Base-by-base conservation (phyloP, 2,888 invertebrate species). In the Zelleria hepariella region DNA sequence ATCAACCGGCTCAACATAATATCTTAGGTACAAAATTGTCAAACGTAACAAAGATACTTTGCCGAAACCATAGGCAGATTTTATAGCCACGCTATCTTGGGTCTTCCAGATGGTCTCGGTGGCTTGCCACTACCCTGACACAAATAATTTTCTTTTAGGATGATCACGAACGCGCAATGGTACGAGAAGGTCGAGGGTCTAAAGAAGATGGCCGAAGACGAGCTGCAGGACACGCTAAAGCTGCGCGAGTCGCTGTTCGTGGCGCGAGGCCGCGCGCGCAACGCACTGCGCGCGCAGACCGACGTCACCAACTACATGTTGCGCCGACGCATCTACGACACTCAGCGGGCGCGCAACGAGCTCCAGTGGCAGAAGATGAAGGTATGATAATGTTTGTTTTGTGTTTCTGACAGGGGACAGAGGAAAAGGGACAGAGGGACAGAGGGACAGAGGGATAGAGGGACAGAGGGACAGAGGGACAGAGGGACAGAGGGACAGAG, bases 321-420 rank as follows among this genome's bases (percentile, higher is more conserved):
- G 68, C 91, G 98, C 15, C 94, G 96, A 74, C 91, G 97, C 63
- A 94, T 97, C 62, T 97, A 96, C 73, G 96, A 97, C 71, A 95
- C 95, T 2, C 94, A 95, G 71, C 91, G 94, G 62, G 94, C 95
- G 0, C 91, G 94, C 62, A 96, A 96, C 71, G 97, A 97, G 74
- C 89, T 97, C 25, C 93, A 95, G 66, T 98, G 97, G 96, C 97
- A 97, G 84, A 93, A 93, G 69, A 83, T 92, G 71, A 93, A 93
- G 86, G 92, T 92, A 63, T 54, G 21, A n/a, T 58, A 18, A 54
- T 8, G 18, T 27, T 56, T 25, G 21, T 53, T 42, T 42, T 42
- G 15, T 15, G 15, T 42, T 42, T 10, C 10, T 32, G 7, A 10
- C 5, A 32, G 32, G 32, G 32, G 32, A 32, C 32, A 10, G 32